A percentile compares a stretch with the other conserved stretches of the same genome.
These are phyloP conservation scores for Octopus sinensis DNA, from an alignment of 1,140 invertebrate species.

Conservation along the genomic window DNA sequence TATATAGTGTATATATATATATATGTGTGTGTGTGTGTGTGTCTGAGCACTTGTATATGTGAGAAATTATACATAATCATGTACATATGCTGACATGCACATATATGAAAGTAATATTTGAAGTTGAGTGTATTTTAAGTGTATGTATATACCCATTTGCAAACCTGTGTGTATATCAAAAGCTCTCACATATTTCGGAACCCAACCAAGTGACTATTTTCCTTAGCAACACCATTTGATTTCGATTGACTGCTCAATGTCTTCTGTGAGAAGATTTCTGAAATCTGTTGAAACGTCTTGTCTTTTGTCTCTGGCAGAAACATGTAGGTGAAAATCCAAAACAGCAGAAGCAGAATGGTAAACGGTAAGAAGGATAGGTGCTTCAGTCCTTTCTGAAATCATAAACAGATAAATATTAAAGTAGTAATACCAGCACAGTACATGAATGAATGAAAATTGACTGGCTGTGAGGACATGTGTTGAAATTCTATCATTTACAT, in stretches of 20 bases:
- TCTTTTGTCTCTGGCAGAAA: slow-evolving; percentile 55
- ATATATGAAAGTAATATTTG: too few species aligned
- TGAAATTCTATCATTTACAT: background rate
- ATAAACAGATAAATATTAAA: slow-evolving; percentile 13
- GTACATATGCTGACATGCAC: too few species aligned
- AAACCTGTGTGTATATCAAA: background rate
- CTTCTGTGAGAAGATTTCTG: slow-evolving; percentile 22
- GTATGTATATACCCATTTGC: background rate
- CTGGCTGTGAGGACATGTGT: too few species aligned
- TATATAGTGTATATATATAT: background rate
- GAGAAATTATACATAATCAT: background rate
- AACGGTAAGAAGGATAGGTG: slow-evolving; percentile 63
- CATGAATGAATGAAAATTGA: too few species aligned
- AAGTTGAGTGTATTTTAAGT: background rate
- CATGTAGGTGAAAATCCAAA: slow-evolving; percentile 49
- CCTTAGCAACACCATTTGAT: background rate
- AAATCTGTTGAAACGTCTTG: slow-evolving; percentile 49
- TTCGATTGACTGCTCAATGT: slow-evolving; percentile 19
- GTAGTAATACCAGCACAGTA: background rate
- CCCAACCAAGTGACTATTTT: background rate
- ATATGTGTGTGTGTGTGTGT: background rate
- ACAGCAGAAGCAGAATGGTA: slow-evolving; percentile 46
- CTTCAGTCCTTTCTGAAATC: slow-evolving; percentile 38
- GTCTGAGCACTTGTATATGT: background rate
- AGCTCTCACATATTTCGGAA: background rate